These are phyloP conservation scores for Tyrophagus putrescentiae DNA, from an alignment of 1,140 invertebrate genomes.

Conservation along the genomic window DNA sequence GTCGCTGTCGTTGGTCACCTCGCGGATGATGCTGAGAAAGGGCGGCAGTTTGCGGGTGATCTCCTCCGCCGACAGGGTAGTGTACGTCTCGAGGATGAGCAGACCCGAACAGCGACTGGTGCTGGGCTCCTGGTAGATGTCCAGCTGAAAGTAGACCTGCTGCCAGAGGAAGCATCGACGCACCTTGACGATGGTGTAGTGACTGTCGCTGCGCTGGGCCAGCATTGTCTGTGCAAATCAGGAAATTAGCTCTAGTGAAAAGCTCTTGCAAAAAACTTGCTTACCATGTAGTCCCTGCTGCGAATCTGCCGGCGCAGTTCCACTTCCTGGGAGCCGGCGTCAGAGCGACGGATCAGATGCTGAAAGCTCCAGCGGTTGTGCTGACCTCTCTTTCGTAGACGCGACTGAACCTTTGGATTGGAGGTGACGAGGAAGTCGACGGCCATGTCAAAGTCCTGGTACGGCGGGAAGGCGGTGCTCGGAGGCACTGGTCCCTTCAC, in stretches of 20 bases:
- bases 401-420: conserved; percentile 70
- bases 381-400: conserved; percentile 84
- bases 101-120: conserved; percentile 80
- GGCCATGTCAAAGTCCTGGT: conserved; percentile 91
- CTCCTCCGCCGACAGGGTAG: conserved; percentile 54
- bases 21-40: conserved; percentile 70
- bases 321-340: conserved; percentile 70
- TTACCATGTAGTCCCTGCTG: conserved; percentile 64
- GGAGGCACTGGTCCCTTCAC: conserved; percentile 53
- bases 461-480: conserved; percentile 67
- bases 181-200: conserved; percentile 86
- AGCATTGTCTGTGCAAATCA: conserved; percentile 54
- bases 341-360: conserved; percentile 75
- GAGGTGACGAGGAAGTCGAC: conserved; percentile 90
- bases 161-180: conserved; percentile 91
- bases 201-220: conserved; percentile 78
- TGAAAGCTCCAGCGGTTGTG: conserved; percentile 84
- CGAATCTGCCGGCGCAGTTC: conserved; percentile 88
- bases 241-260: conserved; percentile 6
- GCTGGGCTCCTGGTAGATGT: conserved; percentile 83
- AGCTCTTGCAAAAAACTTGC: background rate
- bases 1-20: conserved; percentile 61
- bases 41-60: conserved; percentile 63
- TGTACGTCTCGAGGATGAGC: conserved; percentile 87
- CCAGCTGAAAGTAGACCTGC: conserved; percentile 95